Percentiles rank a stretch among this genome's conserved stretches.
Evolutionary conservation across 2,888 invertebrate genomes (phyloP).

Genomic region (Cheilosia urbana): DNA sequence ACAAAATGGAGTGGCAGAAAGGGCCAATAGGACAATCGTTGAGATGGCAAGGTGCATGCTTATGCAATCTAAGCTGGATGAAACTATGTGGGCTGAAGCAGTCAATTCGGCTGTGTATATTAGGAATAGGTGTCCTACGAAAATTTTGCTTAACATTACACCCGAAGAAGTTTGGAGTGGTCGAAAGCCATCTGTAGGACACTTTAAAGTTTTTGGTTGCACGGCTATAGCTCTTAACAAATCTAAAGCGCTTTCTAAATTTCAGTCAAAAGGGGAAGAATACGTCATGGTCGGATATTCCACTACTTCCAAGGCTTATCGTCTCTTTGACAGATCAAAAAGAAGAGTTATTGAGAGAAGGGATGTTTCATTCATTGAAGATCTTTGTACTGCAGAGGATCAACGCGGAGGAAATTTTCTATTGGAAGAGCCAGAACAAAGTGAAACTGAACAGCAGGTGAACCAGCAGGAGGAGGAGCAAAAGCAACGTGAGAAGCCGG

Average conservation of each 20-base stretch:
- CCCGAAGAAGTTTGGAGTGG: constrained; percentile 60
- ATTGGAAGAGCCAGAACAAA: neutral
- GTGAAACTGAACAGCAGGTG: neutral
- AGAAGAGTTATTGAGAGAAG: constrained; percentile 9
- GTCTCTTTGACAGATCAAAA: constrained; percentile 11
- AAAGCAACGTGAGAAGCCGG: too few relatives aligned
- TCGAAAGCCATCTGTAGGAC: constrained; percentile 26
- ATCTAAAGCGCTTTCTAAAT: constrained; percentile 15
- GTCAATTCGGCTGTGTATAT: constrained; percentile 65
- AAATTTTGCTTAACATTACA: constrained; percentile 28
- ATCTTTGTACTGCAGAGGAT: neutral
- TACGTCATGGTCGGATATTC: constrained; percentile 58
- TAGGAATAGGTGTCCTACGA: constrained; percentile 51
- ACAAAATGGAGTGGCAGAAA: constrained; percentile 72
- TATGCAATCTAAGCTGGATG: constrained; percentile 75
- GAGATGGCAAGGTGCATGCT: constrained; percentile 77
- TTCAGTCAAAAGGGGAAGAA: constrained; percentile 53
- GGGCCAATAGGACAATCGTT: constrained; percentile 48
- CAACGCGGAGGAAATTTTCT: neutral
- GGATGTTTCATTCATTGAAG: constrained; percentile 20
- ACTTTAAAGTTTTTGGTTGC: constrained; percentile 50
- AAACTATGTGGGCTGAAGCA: constrained; percentile 73
- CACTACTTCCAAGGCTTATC: constrained; percentile 39
- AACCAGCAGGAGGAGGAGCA: neutral
- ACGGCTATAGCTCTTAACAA: constrained; percentile 11